Percentiles rank a stretch among this genome's conserved stretches.
These are phyloP conservation scores for Girardinichthys multiradiatus DNA, from an alignment of 2,113 vertebrate genomes.

Conservation along the genomic window DNA sequence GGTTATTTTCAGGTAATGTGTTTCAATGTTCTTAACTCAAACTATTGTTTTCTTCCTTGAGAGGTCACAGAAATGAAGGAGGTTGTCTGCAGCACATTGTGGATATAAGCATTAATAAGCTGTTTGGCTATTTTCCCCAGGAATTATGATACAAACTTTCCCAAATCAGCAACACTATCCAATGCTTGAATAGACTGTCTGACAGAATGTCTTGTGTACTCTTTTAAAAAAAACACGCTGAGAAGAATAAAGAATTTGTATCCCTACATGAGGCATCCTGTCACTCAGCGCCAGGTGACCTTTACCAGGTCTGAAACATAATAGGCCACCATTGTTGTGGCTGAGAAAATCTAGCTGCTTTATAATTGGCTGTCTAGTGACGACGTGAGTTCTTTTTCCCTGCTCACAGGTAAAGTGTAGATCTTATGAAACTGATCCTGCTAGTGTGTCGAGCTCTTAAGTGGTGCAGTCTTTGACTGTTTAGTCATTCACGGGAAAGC, in stretches of 20 bases:
- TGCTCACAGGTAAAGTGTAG: constrained; percentile 58
- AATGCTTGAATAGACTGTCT: constrained; percentile 3
- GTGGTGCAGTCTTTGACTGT: constrained; percentile 44
- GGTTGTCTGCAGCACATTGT: too few species aligned
- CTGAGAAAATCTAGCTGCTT: constrained; percentile 56
- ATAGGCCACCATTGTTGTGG: constrained; percentile 60
- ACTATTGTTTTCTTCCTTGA: background rate
- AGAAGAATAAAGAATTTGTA: constrained; percentile 44
- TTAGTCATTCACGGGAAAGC: constrained; percentile 19
- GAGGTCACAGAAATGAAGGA: background rate
- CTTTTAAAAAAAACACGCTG: constrained; percentile 23
- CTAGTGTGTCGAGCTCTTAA: constrained; percentile 57
- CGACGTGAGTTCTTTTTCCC: constrained; percentile 34
- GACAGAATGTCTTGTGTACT: constrained; percentile 13
- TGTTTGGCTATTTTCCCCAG: background rate
- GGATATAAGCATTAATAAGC: background rate
- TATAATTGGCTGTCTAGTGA: constrained; percentile 65
- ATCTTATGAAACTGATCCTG: constrained; percentile 73
- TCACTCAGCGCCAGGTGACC: constrained; percentile 64
- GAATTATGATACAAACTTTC: background rate
- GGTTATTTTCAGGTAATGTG: background rate
- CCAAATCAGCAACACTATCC: constrained; percentile 5
- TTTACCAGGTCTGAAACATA: constrained; percentile 65
- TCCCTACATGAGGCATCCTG: constrained; percentile 40
- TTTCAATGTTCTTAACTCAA: background rate